Conservation (phyloP, 2,888 invertebrate species). For the Ichneumon xanthorius region DNA sequence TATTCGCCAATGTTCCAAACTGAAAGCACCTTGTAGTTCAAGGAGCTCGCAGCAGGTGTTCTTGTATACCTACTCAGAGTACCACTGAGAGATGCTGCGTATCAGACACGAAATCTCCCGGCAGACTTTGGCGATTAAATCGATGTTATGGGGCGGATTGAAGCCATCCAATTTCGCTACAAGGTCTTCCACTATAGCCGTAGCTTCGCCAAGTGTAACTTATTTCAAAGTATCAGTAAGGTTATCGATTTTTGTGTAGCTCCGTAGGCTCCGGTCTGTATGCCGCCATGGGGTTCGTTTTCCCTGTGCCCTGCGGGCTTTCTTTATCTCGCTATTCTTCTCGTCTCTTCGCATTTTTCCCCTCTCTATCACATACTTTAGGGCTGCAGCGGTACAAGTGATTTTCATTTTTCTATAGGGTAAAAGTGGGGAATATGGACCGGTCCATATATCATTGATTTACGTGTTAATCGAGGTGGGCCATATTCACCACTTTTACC, state of each 20-base stretch:
- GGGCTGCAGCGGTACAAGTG: background rate
- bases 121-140: constrained; percentile 19
- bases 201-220: constrained; percentile 32
- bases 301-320: background rate
- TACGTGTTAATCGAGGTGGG: too few relatives aligned
- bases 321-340: background rate
- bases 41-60: background rate
- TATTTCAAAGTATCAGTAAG: constrained; percentile 55
- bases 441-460: too few relatives aligned
- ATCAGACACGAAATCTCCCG: constrained; percentile 4
- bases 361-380: background rate
- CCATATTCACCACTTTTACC: too few relatives aligned
- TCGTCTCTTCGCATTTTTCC: background rate
- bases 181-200: constrained; percentile 10
- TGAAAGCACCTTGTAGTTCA: background rate
- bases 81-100: background rate
- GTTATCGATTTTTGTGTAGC: constrained; percentile 56
- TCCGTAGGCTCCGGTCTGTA: constrained; percentile 6
- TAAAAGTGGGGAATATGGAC: too few relatives aligned
- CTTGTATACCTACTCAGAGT: background rate
- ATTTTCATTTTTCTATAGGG: constrained; percentile 19
- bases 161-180: constrained; percentile 43
- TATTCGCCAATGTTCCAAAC: background rate
- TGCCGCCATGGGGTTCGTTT: constrained; percentile 7
- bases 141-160: constrained; percentile 32